Evolutionary conservation across 2,113 vertebrate species (phyloP).

Genomic region (Malurus elegans): DNA sequence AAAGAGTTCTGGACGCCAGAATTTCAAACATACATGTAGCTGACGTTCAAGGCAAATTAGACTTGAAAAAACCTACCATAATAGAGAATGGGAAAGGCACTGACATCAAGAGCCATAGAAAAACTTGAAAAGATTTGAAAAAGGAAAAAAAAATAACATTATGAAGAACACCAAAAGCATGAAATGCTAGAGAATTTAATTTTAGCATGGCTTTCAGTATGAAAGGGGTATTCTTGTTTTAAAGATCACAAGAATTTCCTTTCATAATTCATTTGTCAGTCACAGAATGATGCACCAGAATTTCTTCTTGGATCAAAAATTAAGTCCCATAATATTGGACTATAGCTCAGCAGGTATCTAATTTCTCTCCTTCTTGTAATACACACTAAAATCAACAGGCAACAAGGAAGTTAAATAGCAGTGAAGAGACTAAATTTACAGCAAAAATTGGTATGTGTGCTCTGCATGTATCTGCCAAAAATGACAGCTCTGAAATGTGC

Average conservation of each 20-base stretch:
- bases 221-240: background rate
- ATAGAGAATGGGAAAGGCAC: background rate
- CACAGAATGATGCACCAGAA: background rate
- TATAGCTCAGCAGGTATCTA: background rate
- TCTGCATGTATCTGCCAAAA: background rate
- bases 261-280: background rate
- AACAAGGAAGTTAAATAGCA: background rate
- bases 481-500: background rate
- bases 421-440: background rate
- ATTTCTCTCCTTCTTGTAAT: background rate
- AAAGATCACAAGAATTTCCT: background rate
- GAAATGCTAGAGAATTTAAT: background rate
- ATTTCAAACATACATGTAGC: background rate
- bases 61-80: background rate
- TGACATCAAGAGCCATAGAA: background rate
- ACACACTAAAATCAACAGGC: background rate
- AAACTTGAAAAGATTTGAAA: background rate
- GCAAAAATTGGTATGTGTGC: background rate
- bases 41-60: background rate
- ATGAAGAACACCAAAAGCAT: background rate
- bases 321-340: background rate
- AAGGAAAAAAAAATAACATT: background rate
- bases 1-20: background rate
- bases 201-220: background rate
- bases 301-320: background rate